These are phyloP conservation scores for Frankliniella intonsa DNA, from an alignment of 2,888 invertebrate genomes.

Conservation along the genomic window DNA sequence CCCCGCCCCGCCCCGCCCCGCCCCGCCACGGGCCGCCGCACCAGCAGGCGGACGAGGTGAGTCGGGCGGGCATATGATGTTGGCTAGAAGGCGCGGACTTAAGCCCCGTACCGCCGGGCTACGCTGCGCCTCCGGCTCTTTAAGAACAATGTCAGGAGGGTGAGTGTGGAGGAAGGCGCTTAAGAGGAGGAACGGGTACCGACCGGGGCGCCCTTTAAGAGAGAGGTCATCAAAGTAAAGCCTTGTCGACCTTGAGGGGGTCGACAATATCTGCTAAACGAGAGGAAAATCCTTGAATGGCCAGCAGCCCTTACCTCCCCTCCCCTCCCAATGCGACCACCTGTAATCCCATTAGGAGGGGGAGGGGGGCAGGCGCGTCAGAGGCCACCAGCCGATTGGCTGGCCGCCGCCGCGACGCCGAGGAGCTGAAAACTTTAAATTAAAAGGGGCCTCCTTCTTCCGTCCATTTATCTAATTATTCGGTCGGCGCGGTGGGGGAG, in stretches of 20 bases:
- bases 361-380: not conserved
- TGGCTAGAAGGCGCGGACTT: no score
- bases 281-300: not conserved
- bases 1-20: not conserved
- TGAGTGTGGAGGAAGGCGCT: no score
- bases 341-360: not conserved
- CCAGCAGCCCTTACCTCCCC: not conserved
- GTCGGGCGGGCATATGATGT: no score
- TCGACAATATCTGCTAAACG: constrained; percentile 3
- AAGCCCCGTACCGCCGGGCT: no score
- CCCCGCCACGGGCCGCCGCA: not conserved
- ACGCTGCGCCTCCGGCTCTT: no score
- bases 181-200: no score
- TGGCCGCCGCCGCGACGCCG: not conserved
- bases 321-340: not conserved
- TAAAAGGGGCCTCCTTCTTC: not conserved
- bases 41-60: not conserved
- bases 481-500: constrained; percentile 29
- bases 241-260: no score
- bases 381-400: not conserved
- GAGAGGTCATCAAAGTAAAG: no score
- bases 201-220: no score
- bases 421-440: not conserved
- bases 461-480: constrained; percentile 33
- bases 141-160: no score